Conservation (phyloP, 2,113 vertebrate species). For the Tursiops truncatus region DNA sequence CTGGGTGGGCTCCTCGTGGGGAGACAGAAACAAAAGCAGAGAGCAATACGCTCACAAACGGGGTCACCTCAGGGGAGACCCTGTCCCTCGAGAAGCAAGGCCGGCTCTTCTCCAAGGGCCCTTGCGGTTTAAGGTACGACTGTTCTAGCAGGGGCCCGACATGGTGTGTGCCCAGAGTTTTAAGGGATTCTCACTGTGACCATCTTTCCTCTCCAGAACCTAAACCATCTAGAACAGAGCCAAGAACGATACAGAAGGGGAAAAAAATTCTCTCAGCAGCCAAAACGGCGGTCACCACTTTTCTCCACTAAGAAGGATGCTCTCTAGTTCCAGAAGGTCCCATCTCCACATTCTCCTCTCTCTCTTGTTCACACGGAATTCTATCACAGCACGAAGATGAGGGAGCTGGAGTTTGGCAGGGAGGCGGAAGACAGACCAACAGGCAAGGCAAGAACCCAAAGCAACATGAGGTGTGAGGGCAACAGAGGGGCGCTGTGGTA, state of each 20-base stretch:
- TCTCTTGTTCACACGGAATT: rapidly evolving
- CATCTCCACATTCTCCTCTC: neutral
- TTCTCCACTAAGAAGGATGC: neutral
- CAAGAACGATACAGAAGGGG: neutral
- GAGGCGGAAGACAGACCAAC: neutral
- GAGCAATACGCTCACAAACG: neutral
- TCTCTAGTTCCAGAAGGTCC: neutral
- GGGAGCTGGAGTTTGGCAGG: neutral
- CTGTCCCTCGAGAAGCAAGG: neutral
- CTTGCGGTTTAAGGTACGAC: neutral
- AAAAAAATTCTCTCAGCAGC: neutral
- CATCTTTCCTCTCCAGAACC: neutral
- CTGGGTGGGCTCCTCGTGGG: neutral
- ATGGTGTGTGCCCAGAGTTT: neutral
- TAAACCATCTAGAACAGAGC: neutral
- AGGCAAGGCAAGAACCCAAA: neutral
- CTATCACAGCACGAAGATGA: neutral
- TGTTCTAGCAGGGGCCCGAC: neutral
- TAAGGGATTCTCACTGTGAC: neutral
- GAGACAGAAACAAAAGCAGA: neutral
- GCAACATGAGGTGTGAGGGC: neutral
- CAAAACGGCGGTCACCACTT: neutral
- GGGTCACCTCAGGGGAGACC: neutral
- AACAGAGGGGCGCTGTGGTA: neutral
- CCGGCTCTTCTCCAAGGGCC: neutral